Base-by-base conservation (phyloP, 2,113 vertebrate species). In the Paedocypris sp. region DNA sequence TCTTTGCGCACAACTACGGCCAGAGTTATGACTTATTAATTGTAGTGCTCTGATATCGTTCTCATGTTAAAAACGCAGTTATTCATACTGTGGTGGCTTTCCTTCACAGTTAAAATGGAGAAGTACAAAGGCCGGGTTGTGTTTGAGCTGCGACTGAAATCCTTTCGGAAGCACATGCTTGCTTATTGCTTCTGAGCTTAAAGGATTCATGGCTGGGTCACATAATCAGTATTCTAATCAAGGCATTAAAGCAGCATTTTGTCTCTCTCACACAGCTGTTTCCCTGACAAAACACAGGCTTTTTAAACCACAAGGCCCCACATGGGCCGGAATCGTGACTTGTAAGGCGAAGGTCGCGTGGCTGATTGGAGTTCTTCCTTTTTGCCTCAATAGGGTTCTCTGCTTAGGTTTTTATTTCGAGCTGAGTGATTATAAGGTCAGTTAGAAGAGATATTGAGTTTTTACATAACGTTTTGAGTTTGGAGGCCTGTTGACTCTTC, bases 201-300 rank as follows among this genome's bases (percentile, higher is more conserved):
- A 47, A 47, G 31, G 26, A 66, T 35, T 11, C 49, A 28, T 36
- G 36, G 45, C 66, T 13, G 1, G 33, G 36, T 15, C 46, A 47
- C 23, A 36, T 56, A 67, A 52, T 35, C 46, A 32, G 49, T 45
- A 49, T 54, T 58, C 59, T 19, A 67, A 71, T 69, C 46, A 74
- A 32, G 41, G 43, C 62, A 63, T 66, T 28, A 25, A 60, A 19
- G 15, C 36, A 66, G 22, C 26, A 4, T 59, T 60, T 47, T 39
- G n/a, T n/a, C 28, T 47, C 23, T 60, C 5, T 4, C 12, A 33
- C 32, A 13, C 57, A 52, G 56, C 48, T 60, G 56, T 56, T 56
- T 56, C 20, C 19, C 15, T 20, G 9, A 28, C 11, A 29, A 47
- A 36, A 54, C 16, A 42, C 7, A 41, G 39, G 4, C 3, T 18